Base-by-base conservation (phyloP, 2,113 vertebrate genomes). In the Eubucco bourcierii region DNA sequence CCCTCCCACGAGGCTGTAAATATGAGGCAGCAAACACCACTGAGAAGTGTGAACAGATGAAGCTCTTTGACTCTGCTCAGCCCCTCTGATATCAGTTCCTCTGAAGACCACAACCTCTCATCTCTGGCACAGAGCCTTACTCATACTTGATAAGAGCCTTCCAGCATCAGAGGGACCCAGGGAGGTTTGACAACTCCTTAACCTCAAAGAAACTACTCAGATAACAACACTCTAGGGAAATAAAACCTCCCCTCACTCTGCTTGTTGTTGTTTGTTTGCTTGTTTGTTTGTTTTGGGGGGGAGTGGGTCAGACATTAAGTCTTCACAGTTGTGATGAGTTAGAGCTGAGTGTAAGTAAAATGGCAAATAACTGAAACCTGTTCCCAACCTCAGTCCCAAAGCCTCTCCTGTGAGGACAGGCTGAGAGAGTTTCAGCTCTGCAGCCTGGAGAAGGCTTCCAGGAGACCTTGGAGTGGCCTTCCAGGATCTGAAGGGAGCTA, bases 31-130 rank as follows among this genome's bases (percentile, higher is more conserved):
- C 84, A 81, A 90, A 68, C 0, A 34, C 66, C 78, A 55, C 58
- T 47, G 66, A 53, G 52, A 66, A 79, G 29, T 91, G 75, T 81
- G 84, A 65, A 58, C 74, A 25, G 55, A 9, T 39, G 1, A 3
- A 84, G 50, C 13, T 79, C 12, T 44, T 90, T 20, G 87, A 82
- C 87, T 83, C 70, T 31, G 53, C 52, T 59, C 39, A 83, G 63
- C 12, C 29, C 90, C 79, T 92, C 78, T 79, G 81, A 77, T 87
- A 80, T 75, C 75, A 58, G 67, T 90, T 96, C 91, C 90, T 82
- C 89, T 84, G 93, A 90, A 95, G 75, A 89, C 50, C 84, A 89
- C 94, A 82, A 73, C n/a, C 71, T 94, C 66, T 95, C 89, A 79
- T 75, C 88, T 93, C 91, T 96, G 16, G 29, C 56, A 80, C 20